Evolutionary conservation across 1,140 invertebrate species (phyloP), one percentile per base, ranked within the genome.

Genomic region (Polyergus mexicanus): DNA sequence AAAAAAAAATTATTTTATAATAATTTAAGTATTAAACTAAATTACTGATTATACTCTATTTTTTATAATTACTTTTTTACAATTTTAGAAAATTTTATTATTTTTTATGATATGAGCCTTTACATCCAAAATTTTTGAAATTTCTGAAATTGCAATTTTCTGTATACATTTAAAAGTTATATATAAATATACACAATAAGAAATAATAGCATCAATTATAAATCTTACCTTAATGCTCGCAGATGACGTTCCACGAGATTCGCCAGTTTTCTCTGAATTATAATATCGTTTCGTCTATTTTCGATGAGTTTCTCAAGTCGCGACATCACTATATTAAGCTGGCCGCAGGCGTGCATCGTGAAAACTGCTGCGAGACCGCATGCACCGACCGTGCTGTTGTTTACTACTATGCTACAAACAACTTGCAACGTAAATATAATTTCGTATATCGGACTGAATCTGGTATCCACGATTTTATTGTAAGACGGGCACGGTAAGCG

Each of bases 251-350:
- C 83, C 10, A 89, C 84, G n/a, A 89, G 65, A 8, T 28, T 6
- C 0, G 47, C 76, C n/a, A 89, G 54, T 66, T 44, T 80, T 28
- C 7, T 38, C 7, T 8, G 38, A 63, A 5, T 44, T 84, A 69
- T 22, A 75, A 41, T 19, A 81, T 78, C 72, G 25, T 63, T 2
- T 0, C 32, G 74, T 54, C 76, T 35, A 3, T 83, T 77, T 11
- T 68, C 44, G 51, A 63, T n/a, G n/a, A 86, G 47, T 32, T 72
- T 44, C 10, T 66, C 60, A 6, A 75, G 66, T 22, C 11, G 78
- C 13, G 44, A 10, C 76, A 88, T 91, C 8, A 93, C 51, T 10
- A 93, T 90, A 56, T 91, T 78, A 3, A 93, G 71, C 25, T 93
- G 91, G 3, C 91, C 92, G 47, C 89, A 91, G 8, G 84, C 87